Base-by-base conservation (phyloP, 2,113 vertebrate species). In the Myotis brandtii region DNA sequence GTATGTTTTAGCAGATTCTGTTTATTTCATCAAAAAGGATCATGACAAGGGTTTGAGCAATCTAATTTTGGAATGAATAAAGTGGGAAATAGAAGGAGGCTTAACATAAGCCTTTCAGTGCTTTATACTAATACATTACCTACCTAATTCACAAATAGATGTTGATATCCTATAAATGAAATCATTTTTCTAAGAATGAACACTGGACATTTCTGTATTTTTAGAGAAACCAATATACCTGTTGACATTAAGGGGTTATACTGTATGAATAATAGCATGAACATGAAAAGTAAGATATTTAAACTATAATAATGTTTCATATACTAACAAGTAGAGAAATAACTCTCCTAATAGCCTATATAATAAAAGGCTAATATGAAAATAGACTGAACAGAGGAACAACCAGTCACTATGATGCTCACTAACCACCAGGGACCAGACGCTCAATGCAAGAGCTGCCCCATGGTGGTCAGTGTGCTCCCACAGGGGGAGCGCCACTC, bases 41-140 rank as follows among this genome's bases (percentile, higher is more conserved):
- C 11, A 64, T 73, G 23, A 40, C 9, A 77, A 67, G 9, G 9
- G 10, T 79, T 77, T 79, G 23, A 59, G 7, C 8, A 86, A 7
- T 86, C 37, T 59, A 59, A 79, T 69, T 37, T 79, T 69, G 16
- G 77, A 93, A 77, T 82, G 81, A 64, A 85, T 64, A 81, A 70
- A 17, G 12, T 23, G 5, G 21, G 48, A 72, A 70, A 37, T n/a
- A 69, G 84, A 50, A 77, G 4, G 2, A 69, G 43, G 10, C 11
- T 13, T 79, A 34, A 67, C 6, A 86, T 27, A 86, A 56, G 69
- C 5, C 21, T 16, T 16, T 70, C 11, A 48, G 52, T 62, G 17
- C 18, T 72, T 79, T 81, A 40, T 81, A 16, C 3, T 37, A 50
- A 9, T 70, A 3, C 25, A 48, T 32, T 25, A 27, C 12, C 43